phyloP scores from a whole-genome alignment of 2,113 vertebrate species.

The Neodontobutis hainanensis region DNA sequence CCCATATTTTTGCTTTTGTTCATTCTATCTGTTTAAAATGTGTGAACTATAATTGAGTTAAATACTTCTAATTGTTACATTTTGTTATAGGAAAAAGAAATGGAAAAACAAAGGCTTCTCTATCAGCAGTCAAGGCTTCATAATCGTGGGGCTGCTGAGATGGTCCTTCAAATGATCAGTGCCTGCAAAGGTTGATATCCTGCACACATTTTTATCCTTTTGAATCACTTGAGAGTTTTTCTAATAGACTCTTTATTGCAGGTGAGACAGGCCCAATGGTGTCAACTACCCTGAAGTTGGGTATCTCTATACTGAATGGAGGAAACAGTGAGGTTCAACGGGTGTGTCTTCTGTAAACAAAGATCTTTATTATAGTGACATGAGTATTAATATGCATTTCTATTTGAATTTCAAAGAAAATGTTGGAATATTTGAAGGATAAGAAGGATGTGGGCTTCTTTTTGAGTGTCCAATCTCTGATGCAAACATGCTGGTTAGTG shows the following conservation, averaged over 20 bases:
- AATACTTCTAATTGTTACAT: conserved; percentile 6
- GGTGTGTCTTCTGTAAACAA: conserved; percentile 66
- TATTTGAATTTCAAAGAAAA: conserved; percentile 80
- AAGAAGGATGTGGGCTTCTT: conserved; percentile 96
- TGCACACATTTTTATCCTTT: not conserved
- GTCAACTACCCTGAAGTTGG: conserved; percentile 90
- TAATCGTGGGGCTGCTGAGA: conserved; percentile 90
- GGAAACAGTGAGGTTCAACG: conserved; percentile 90
- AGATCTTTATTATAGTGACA: not conserved
- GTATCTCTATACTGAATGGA: conserved; percentile 93
- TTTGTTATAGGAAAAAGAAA: conserved; percentile 87
- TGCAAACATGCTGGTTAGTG: conserved; percentile 92
- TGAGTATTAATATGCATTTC: too few species aligned
- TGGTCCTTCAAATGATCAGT: conserved; percentile 96
- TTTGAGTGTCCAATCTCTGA: conserved; percentile 88
- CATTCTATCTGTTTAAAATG: conserved; percentile 36
- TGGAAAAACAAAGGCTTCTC: conserved; percentile 91
- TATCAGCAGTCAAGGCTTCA: conserved; percentile 92
- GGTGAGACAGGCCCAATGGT: conserved; percentile 93
- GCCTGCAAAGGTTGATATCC: conserved; percentile 87
- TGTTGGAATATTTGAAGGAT: conserved; percentile 94
- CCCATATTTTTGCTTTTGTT: conserved; percentile 6
- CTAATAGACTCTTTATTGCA: conserved; percentile 40
- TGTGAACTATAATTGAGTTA: not conserved
- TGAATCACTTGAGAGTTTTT: not conserved